Conservation (phyloP, 2,888 invertebrate species). For the Diplazon laetatorius region DNA sequence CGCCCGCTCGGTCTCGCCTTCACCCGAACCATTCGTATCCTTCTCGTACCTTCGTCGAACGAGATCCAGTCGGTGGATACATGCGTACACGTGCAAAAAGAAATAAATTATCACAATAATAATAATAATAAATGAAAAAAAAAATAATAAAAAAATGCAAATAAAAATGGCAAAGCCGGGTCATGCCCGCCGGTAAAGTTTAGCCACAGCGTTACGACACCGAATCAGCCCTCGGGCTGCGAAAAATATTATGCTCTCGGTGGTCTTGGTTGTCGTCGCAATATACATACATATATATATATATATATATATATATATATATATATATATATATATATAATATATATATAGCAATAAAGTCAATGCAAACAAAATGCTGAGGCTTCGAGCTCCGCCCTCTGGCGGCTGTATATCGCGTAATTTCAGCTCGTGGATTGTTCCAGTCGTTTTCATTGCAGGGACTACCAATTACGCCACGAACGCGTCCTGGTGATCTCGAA, state of each 20-base stretch:
- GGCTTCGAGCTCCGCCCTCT: constrained; percentile 52
- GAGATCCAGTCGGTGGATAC: neutral
- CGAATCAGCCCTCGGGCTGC: constrained; percentile 55
- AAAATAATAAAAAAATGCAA: constrained; percentile 19
- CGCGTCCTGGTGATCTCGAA: constrained; percentile 13
- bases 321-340: too few species aligned
- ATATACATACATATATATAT: too few species aligned
- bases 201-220: constrained; percentile 57
- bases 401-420: constrained; percentile 3
- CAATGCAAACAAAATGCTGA: constrained; percentile 48
- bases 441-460: constrained; percentile 39
- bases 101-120: too few species aligned
- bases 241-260: constrained; percentile 61
- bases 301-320: too few species aligned
- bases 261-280: constrained; percentile 47
- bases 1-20: constrained; percentile 38
- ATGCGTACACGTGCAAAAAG: neutral
- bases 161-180: constrained; percentile 58
- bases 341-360: constrained; percentile 46
- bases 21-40: constrained; percentile 58
- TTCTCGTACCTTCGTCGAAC: constrained; percentile 51
- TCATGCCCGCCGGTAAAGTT: constrained; percentile 66
- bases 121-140: too few species aligned
- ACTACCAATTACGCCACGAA: constrained; percentile 36
- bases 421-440: constrained; percentile 52